Evolutionary conservation across 2,797 vertebrate species (phyloP), one percentile per base, ranked within the genome.

Genomic region (Pangasius mekongensis): DNA sequence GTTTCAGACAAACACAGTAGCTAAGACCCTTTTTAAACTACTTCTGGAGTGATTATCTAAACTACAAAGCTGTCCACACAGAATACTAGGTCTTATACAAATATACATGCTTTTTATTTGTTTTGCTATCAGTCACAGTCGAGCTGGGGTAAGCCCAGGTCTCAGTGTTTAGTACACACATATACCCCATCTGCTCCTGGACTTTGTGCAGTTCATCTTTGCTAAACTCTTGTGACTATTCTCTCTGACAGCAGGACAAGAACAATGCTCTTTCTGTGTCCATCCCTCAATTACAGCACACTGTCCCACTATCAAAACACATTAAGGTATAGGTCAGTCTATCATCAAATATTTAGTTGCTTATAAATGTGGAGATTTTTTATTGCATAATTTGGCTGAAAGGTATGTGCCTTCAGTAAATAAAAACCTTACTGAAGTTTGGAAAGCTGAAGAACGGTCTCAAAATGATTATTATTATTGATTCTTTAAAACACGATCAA

Each of bases 261-360:
- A 93, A 91, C 92, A 92, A 92, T 94, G 90, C 87, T 88, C 54
- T 91, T 84, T 90, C 90, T 94, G 91, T 92, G 90, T 76, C 36
- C 77, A 90, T 49, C 62, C 56, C 81, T 89, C 43, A 86, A 83
- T 91, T 47, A 77, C 74, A 87, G 88, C 52, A 90, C 91, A 80
- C 74, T 91, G 92, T 86, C 89, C 86, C 83, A 71, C 76, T 87
- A 87, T 90, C 90, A 87, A 91, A 92, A 92, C 87, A 89, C 89
- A 66, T 84, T 88, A 87, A 87, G 93, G 93, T 94, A 92, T 94
- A 92, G 94, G 93, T 93, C 92, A 94, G 88, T 87, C 85, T 89
- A 89, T 93, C 92, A 91, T 93, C 58, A 87, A 87, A 91, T 87
- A 88, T 87, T 77, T 76, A 49, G 11, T 73, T n/a, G 27, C 74